phyloP scores from a whole-genome alignment of 2,797 vertebrate genomes.

The Cuculus canorus region DNA sequence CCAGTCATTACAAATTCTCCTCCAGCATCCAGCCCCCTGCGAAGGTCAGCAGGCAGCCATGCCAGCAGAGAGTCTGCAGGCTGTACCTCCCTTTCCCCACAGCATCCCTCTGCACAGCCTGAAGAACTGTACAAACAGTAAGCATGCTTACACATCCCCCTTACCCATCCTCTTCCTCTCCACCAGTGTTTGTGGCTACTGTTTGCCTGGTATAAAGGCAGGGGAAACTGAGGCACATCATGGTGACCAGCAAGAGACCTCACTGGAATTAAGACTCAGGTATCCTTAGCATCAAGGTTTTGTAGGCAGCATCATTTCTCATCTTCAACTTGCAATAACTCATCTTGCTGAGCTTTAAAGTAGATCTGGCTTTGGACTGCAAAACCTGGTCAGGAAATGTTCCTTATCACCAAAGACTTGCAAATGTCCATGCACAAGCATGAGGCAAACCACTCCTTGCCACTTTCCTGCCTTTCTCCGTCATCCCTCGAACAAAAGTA shows the following conservation, averaged over 20 bases:
- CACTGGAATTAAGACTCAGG: neutral
- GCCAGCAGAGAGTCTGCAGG: neutral
- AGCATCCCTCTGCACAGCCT: neutral
- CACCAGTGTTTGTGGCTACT: neutral
- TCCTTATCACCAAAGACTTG: neutral
- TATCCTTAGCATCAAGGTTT: neutral
- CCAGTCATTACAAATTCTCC: constrained; percentile 39
- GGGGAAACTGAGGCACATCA: neutral
- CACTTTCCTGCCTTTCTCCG: neutral
- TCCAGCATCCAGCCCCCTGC: neutral
- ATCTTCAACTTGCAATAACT: neutral
- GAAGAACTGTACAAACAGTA: neutral
- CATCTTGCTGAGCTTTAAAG: neutral
- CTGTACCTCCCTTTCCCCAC: neutral
- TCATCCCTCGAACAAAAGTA: neutral
- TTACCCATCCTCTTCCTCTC: neutral
- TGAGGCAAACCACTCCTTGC: neutral
- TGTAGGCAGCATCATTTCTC: neutral
- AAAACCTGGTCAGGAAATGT: neutral
- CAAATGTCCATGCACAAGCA: neutral
- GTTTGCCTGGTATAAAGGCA: rapidly evolving
- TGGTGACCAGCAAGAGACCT: neutral
- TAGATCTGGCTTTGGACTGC: neutral
- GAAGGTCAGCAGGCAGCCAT: neutral
- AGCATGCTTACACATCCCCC: neutral